A percentile compares a stretch with the other conserved stretches of the same genome.
These are phyloP conservation scores for Lomographa bimaculata DNA, from an alignment of 2,888 invertebrate genomes.

Conservation along the genomic window DNA sequence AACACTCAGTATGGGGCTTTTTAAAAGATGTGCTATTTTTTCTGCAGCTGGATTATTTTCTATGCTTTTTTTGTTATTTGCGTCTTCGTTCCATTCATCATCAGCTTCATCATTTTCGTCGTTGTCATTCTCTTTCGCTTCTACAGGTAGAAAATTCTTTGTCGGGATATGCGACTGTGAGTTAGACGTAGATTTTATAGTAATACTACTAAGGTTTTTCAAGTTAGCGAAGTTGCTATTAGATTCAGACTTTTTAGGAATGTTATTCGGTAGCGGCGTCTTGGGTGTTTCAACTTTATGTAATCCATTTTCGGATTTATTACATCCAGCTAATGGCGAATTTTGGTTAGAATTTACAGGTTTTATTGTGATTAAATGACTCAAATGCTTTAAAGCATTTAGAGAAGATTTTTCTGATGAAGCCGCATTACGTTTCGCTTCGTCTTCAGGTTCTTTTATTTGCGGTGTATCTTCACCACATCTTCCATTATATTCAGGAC, in stretches of 20 bases:
- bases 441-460: constrained; percentile 14
- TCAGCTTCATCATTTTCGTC: constrained; percentile 32
- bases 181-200: constrained; percentile 26
- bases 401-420: constrained; percentile 23
- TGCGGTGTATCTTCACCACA: background rate
- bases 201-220: constrained; percentile 17
- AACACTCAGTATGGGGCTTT: constrained; percentile 25
- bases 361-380: constrained; percentile 47
- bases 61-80: constrained; percentile 3
- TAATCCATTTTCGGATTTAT: constrained; percentile 7
- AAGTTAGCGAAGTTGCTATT: constrained; percentile 6
- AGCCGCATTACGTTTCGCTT: constrained; percentile 11
- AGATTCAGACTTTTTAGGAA: constrained; percentile 3
- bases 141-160: constrained; percentile 5
- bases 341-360: constrained; percentile 42
- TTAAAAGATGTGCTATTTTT: constrained; percentile 22
- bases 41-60: constrained; percentile 8
- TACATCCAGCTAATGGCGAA: constrained; percentile 16
- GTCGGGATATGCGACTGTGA: constrained; percentile 28
- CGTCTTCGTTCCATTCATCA: constrained; percentile 14
- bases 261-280: constrained; percentile 1
- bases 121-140: constrained; percentile 9
- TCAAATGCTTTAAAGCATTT: constrained; percentile 32
- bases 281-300: constrained; percentile 5
- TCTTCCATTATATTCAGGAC: background rate